Conservation (phyloP, 2,113 vertebrate genomes). For the Tetrax tetrax region DNA sequence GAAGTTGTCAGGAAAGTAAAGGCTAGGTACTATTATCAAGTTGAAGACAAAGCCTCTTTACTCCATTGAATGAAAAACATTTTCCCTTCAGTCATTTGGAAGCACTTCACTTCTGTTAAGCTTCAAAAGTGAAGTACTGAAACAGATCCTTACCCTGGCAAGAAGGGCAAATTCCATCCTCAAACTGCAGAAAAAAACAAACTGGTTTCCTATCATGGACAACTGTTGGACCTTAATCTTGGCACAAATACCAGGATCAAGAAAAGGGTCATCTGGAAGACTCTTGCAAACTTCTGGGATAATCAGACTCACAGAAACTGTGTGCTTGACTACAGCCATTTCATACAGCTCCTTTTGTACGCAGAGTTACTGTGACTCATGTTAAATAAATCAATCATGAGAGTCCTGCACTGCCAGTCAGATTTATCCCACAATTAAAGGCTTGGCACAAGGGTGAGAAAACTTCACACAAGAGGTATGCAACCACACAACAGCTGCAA, state of each 20-base stretch:
- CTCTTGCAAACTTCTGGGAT: not conserved
- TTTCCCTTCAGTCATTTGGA: slow-evolving; percentile 12
- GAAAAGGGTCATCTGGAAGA: not conserved
- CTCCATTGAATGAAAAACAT: not conserved
- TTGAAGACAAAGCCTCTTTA: not conserved
- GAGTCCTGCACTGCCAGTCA: slow-evolving; percentile 69
- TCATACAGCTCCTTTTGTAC: slow-evolving; percentile 24
- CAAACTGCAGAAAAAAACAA: not conserved
- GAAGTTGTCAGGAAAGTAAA: not conserved
- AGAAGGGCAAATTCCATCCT: not conserved
- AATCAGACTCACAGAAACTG: not conserved
- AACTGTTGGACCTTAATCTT: not conserved
- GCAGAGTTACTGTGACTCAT: slow-evolving; percentile 69
- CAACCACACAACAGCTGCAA: slow-evolving; percentile 74
- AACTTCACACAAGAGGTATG: slow-evolving; percentile 67
- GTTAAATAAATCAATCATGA: slow-evolving; percentile 56
- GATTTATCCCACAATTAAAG: slow-evolving; percentile 72
- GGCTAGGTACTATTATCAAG: not conserved
- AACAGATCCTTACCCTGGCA: slow-evolving; percentile 12
- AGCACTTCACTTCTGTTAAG: not conserved
- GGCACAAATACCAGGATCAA: not conserved
- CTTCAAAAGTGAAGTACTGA: slow-evolving; percentile 4
- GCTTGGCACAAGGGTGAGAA: slow-evolving; percentile 70
- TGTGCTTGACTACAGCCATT: not conserved
- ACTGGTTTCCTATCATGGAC: not conserved